phyloP scores from a whole-genome alignment of 1,140 invertebrate species.

The Ceratina japonica region DNA sequence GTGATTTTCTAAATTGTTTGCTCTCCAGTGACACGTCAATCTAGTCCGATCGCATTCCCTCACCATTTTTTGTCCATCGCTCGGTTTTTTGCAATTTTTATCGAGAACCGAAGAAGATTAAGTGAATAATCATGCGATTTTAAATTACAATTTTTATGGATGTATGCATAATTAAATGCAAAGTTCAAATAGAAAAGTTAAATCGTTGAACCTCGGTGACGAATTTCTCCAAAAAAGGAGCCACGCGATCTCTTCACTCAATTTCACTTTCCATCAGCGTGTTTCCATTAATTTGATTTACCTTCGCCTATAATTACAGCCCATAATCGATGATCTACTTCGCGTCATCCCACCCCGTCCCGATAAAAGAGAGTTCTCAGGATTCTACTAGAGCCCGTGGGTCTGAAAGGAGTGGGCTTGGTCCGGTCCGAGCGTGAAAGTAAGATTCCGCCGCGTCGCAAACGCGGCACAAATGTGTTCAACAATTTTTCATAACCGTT shows the following conservation, averaged over 20 bases:
- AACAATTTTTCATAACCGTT: too few relatives aligned
- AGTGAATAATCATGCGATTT: too few relatives aligned
- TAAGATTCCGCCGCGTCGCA: conserved; percentile 25
- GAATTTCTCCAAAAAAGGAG: too few relatives aligned
- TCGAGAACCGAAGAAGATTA: background rate
- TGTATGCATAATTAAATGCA: too few relatives aligned
- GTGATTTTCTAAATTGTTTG: conserved; percentile 36
- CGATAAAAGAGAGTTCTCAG: background rate
- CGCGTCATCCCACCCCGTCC: too few relatives aligned
- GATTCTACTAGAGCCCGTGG: background rate
- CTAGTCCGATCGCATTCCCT: background rate
- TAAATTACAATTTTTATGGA: too few relatives aligned
- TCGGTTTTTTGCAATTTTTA: background rate
- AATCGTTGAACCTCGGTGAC: too few relatives aligned
- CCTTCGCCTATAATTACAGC: background rate
- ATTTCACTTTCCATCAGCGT: background rate
- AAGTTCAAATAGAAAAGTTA: background rate
- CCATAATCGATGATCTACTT: too few relatives aligned
- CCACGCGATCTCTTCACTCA: background rate
- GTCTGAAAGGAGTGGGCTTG: conserved; percentile 3
- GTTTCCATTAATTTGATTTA: background rate
- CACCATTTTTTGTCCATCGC: background rate
- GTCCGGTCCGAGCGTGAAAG: conserved; percentile 46
- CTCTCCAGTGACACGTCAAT: background rate
- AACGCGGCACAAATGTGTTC: too few relatives aligned